A percentile compares a stretch with the other conserved stretches of the same genome.
Conservation (phyloP, 2,888 invertebrate species). For the Athalia cordata region DNA sequence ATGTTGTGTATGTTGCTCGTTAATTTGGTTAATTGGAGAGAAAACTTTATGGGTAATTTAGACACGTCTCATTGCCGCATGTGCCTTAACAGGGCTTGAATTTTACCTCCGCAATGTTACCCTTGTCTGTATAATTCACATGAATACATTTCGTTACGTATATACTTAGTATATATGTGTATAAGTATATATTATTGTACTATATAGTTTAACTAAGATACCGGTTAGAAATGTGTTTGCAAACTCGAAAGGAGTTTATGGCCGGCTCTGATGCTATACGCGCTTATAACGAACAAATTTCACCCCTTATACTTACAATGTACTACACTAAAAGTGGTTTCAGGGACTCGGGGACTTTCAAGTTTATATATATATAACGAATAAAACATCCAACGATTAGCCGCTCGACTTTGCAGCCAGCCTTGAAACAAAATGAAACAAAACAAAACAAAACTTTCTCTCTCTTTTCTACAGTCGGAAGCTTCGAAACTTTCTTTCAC, state of each 20-base stretch:
- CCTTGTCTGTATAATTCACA: background rate
- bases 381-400: conserved; percentile 41
- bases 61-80: conserved; percentile 37
- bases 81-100: background rate
- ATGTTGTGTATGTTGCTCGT: conserved; percentile 23
- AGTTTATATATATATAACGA: background rate
- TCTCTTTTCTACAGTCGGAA: background rate
- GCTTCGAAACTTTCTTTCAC: background rate
- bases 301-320: background rate
- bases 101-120: background rate
- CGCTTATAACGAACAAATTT: conserved; percentile 17
- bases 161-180: background rate
- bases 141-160: conserved; percentile 33
- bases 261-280: background rate
- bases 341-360: conserved; percentile 3
- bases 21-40: conserved; percentile 42
- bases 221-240: conserved; percentile 30
- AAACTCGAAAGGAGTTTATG: conserved; percentile 41
- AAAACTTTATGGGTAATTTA: conserved; percentile 41
- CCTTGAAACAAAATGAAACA: no score
- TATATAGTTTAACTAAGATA: no score
- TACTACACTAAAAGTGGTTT: conserved; percentile 15
- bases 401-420: conserved; percentile 28
- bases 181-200: background rate
- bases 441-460: conserved; percentile 31